Conservation (phyloP, 2,888 invertebrate genomes). For the Eristalinus sepulchralis region DNA sequence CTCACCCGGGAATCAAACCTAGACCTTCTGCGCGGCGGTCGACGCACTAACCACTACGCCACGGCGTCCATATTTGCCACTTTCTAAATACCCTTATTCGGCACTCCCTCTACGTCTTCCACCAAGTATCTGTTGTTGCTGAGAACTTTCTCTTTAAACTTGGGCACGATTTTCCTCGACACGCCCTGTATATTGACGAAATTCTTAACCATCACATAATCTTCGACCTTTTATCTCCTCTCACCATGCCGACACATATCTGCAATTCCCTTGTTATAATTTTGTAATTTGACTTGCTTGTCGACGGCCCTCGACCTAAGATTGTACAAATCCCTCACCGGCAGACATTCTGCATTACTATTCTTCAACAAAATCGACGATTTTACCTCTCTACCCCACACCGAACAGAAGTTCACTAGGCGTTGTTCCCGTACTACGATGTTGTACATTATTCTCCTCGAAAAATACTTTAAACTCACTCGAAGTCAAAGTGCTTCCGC, state of each 20-base stretch:
- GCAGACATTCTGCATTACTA: background rate
- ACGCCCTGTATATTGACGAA: slow-evolving; percentile 65
- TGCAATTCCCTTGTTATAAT: slow-evolving; percentile 4
- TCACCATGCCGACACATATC: background rate
- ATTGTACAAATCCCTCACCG: background rate
- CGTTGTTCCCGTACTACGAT: no score
- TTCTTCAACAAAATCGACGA: no score
- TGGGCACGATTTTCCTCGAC: slow-evolving; percentile 73
- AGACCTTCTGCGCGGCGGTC: no score
- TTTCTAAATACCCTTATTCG: slow-evolving; percentile 16
- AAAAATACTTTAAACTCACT: slow-evolving; percentile 67
- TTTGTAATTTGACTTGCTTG: slow-evolving; percentile 8
- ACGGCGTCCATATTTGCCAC: no score
- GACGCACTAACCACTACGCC: no score
- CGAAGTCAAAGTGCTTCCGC: slow-evolving; percentile 68
- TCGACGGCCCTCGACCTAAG: background rate
- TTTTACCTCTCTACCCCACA: no score
- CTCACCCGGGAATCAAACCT: no score
- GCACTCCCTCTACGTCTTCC: no score
- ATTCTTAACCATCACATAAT: slow-evolving; percentile 72
- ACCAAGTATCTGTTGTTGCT: slow-evolving; percentile 31
- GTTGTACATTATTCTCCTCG: no score
- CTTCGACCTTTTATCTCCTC: slow-evolving; percentile 34
- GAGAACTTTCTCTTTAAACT: no score
- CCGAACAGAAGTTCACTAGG: no score